Evolutionary conservation across 2,113 vertebrate genomes (phyloP).

Genomic region (Calyptomena viridis): DNA sequence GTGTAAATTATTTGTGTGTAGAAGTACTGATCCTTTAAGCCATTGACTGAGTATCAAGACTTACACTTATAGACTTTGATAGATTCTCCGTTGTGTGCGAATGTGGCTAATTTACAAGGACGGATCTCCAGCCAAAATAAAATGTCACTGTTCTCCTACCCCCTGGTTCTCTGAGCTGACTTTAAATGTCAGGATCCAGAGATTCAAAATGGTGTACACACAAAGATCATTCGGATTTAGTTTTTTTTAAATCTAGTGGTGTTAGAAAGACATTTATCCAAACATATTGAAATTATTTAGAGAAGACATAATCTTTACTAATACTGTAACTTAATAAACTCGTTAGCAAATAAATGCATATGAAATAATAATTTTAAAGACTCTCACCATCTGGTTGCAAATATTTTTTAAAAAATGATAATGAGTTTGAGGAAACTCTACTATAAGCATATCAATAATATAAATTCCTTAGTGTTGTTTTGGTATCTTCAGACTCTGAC

Average conservation of each 20-base stretch:
- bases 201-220: neutral
- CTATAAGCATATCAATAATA: neutral
- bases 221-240: neutral
- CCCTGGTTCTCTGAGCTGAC: neutral
- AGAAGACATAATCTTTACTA: neutral
- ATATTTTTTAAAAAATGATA: neutral
- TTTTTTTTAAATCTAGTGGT: neutral
- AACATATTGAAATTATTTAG: neutral
- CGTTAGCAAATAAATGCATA: neutral
- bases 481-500: neutral
- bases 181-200: neutral
- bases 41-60: neutral
- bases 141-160: conserved; percentile 20
- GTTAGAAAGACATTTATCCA: neutral
- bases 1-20: neutral
- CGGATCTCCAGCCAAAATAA: neutral
- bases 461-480: neutral
- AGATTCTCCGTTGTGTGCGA: neutral
- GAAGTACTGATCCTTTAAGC: neutral
- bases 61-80: neutral
- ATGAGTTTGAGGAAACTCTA: neutral
- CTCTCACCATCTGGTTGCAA: neutral
- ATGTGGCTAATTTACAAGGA: neutral
- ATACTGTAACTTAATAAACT: neutral
- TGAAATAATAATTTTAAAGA: neutral